Conservation (phyloP, 2,797 vertebrate species). For the Chaetophractus vellerosus region DNA sequence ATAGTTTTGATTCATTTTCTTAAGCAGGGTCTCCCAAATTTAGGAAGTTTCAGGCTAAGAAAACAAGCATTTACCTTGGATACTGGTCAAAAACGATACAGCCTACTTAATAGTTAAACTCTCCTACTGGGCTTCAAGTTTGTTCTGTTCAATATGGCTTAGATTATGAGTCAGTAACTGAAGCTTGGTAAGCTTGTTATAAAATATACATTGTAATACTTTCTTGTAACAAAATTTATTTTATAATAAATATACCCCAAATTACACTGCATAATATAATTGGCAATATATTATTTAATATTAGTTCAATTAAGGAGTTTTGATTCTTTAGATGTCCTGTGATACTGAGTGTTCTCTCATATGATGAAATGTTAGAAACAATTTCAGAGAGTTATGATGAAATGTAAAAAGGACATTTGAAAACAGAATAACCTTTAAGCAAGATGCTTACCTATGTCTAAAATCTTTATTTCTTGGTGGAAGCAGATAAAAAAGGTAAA, state of each 20-base stretch:
- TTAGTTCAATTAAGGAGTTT: not conserved
- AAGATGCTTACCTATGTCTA: slow-evolving; percentile 98
- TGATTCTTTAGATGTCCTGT: slow-evolving; percentile 26
- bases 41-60: not conserved
- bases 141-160: not conserved
- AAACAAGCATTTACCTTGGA: not conserved
- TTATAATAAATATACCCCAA: slow-evolving; percentile 49
- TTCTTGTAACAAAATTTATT: slow-evolving; percentile 48
- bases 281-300: not conserved
- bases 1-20: slow-evolving; percentile 40
- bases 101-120: not conserved
- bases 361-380: slow-evolving; percentile 64
- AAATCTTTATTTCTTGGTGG: slow-evolving; percentile 99
- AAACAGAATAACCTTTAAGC: slow-evolving; percentile 85
- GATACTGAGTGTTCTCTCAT: slow-evolving; percentile 64
- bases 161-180: not conserved
- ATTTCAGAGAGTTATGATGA: slow-evolving; percentile 68
- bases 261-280: not conserved
- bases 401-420: slow-evolving; percentile 77
- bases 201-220: not conserved
- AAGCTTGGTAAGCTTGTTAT: not conserved
- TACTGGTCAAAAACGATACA: not conserved
- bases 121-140: not conserved
- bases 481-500: slow-evolving; percentile 91
- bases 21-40: not conserved